These are phyloP conservation scores for Mastomys natalensis DNA, from an alignment of 2,113 vertebrate genomes.

Conservation along the genomic window DNA sequence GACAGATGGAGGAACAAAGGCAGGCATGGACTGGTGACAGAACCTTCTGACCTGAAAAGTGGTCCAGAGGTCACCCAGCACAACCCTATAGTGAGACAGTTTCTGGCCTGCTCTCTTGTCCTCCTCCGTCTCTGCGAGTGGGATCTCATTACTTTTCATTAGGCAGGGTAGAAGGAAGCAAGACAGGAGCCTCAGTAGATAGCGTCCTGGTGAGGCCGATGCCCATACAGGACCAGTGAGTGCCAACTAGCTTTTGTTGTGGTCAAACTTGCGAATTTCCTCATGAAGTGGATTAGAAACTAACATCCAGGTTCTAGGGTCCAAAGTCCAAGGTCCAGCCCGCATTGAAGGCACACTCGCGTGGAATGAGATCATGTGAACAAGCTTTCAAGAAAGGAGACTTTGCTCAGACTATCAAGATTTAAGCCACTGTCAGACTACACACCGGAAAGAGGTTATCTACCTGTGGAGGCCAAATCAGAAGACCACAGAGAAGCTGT, in stretches of 20 bases:
- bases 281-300: not conserved
- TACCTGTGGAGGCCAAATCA: not conserved
- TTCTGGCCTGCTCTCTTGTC: not conserved
- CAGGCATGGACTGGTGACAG: not conserved
- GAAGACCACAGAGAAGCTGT: conserved; percentile 2
- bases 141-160: not conserved
- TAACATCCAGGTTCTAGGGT: conserved; percentile 40
- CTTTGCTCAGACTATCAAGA: conserved; percentile 48
- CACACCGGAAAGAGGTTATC: conserved; percentile 20
- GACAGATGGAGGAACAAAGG: not conserved
- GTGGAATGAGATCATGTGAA: conserved; percentile 7
- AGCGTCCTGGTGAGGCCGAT: not conserved
- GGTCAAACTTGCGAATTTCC: conserved; percentile 11
- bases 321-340: not conserved
- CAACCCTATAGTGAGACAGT: not conserved
- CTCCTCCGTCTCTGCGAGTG: not conserved
- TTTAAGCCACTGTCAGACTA: not conserved
- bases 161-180: not conserved
- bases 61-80: no score
- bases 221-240: not conserved
- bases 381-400: conserved; percentile 36
- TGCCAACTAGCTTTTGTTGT: not conserved
- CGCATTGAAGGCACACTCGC: not conserved
- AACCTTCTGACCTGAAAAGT: not conserved
- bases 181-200: not conserved